Percentiles rank a stretch among this genome's conserved stretches.
These are phyloP conservation scores for Schizothorax lantsangensis DNA, from an alignment of 2,797 vertebrate genomes.

Conservation along the genomic window DNA sequence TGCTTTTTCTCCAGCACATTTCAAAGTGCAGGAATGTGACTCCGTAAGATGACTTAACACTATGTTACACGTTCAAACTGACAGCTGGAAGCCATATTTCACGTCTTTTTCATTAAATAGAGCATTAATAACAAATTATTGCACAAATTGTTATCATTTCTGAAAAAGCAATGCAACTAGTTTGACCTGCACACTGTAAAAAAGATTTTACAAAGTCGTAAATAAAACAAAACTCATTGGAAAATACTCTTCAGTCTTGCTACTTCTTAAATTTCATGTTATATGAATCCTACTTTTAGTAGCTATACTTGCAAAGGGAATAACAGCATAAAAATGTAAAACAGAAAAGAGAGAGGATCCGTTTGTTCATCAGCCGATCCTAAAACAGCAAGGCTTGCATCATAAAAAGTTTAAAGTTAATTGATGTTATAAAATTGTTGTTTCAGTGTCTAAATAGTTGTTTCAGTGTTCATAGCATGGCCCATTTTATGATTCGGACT, in stretches of 20 bases:
- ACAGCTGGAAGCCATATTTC: constrained; percentile 18
- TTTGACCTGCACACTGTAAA: neutral
- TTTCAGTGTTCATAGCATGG: too few relatives aligned
- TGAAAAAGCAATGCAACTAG: neutral
- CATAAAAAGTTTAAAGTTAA: too few relatives aligned
- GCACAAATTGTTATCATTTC: neutral
- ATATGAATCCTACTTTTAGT: too few relatives aligned
- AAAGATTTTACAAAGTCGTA: neutral
- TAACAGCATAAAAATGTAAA: too few relatives aligned
- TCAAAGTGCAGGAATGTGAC: constrained; percentile 42
- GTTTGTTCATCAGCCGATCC: too few relatives aligned
- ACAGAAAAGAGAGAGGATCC: too few relatives aligned
- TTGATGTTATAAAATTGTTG: too few relatives aligned
- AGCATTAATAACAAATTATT: neutral
- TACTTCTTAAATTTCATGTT: neutral
- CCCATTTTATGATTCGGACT: too few relatives aligned
- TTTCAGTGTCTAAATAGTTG: too few relatives aligned
- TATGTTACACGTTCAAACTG: constrained; percentile 13
- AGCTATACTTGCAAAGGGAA: too few relatives aligned
- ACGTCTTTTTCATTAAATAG: neutral
- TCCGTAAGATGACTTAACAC: constrained; percentile 31
- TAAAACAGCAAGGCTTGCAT: too few relatives aligned
- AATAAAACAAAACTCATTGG: neutral
- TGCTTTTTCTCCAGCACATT: constrained; percentile 34
- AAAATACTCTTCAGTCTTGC: neutral